Evolutionary conservation across 2,888 invertebrate genomes (phyloP).

Genomic region (Gisinianus flammeolus): DNA sequence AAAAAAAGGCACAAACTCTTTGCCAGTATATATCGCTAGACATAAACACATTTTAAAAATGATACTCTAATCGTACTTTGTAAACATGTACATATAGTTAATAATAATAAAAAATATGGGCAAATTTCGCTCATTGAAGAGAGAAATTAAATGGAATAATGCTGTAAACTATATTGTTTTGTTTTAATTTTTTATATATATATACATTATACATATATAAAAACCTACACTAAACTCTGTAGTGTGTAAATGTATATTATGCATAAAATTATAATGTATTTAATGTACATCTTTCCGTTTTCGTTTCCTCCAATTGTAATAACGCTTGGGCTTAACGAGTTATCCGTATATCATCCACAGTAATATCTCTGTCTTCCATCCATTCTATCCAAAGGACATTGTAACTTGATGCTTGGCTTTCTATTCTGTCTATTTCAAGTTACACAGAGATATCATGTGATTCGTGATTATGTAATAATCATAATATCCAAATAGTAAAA

Average conservation of each 20-base stretch:
- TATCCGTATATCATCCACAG: background rate
- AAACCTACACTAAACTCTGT: background rate
- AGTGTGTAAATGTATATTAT: background rate
- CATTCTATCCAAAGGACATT: conserved; percentile 10
- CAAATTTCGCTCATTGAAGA: too few species aligned
- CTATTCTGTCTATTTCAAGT: conserved; percentile 11
- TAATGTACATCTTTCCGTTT: background rate
- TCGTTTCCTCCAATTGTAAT: conserved; percentile 6
- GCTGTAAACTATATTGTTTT: too few species aligned
- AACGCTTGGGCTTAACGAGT: background rate
- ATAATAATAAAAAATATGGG: too few species aligned
- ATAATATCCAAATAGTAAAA: background rate
- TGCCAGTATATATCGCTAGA: too few species aligned
- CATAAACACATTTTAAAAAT: too few species aligned
- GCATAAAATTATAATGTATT: background rate
- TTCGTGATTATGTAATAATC: conserved; percentile 1
- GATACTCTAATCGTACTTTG: too few species aligned
- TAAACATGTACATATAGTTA: too few species aligned
- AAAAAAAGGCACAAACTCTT: background rate
- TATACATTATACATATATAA: background rate
- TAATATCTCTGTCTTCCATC: background rate
- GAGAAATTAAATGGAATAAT: too few species aligned
- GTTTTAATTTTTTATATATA: too few species aligned
- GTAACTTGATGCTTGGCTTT: background rate
- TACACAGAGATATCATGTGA: conserved; percentile 3